phyloP scores from a whole-genome alignment of 2,797 vertebrate species.

The Bradypus variegatus region DNA sequence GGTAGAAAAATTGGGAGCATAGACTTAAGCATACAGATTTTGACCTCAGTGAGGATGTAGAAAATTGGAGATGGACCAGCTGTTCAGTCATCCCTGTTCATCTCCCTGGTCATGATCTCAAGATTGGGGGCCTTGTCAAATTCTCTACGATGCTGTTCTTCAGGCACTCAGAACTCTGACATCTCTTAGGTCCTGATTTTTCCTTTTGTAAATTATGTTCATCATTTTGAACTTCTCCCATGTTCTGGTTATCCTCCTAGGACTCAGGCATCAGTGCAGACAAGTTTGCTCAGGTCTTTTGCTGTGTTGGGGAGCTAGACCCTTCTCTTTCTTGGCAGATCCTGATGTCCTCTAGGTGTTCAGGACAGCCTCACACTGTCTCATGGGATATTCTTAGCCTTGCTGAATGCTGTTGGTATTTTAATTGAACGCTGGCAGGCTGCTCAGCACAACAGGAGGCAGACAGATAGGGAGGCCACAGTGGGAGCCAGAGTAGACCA shows the following conservation, averaged over 20 bases:
- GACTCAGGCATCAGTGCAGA: not conserved
- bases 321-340: conserved; percentile 18
- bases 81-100: not conserved
- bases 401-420: conserved; percentile 54
- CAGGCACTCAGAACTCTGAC: not conserved
- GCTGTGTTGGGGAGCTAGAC: not conserved
- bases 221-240: not conserved
- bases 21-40: not conserved
- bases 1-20: not conserved
- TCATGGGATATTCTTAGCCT: conserved; percentile 62
- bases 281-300: not conserved
- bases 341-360: conserved; percentile 55
- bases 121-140: not conserved
- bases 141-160: not conserved
- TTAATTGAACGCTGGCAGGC: conserved; percentile 63
- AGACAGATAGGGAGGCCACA: not conserved
- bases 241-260: not conserved
- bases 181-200: not conserved
- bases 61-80: not conserved
- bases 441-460: conserved; percentile 3
- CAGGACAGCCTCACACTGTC: conserved; percentile 37
- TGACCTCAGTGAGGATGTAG: not conserved
- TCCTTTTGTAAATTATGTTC: not conserved
- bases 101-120: not conserved
- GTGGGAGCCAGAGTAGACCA: not conserved